These are phyloP conservation scores for Drosophila diplacantha DNA, from an alignment of 2,888 invertebrate genomes.

Conservation along the genomic window DNA sequence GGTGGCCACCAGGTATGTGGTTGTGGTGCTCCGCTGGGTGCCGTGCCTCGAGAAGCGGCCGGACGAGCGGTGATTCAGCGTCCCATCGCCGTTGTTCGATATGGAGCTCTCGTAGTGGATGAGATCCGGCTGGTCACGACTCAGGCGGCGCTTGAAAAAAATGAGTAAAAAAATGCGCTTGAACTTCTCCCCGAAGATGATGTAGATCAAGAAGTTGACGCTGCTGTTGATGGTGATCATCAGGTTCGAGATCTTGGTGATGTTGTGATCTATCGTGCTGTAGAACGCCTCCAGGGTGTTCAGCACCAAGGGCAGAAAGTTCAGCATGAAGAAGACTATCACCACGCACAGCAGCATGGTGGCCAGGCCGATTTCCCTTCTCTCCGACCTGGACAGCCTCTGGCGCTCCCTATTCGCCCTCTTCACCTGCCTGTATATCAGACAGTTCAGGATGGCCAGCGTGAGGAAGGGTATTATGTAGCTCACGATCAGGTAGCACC, in stretches of 20 bases:
- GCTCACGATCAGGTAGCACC: conserved; percentile 96
- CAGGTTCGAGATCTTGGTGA: conserved; percentile 91
- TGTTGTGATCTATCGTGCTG: conserved; percentile 82
- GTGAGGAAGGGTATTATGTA: conserved; percentile 94
- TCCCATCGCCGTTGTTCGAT: conserved; percentile 87
- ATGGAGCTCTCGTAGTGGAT: conserved; percentile 91
- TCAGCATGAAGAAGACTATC: conserved; percentile 95
- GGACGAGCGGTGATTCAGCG: conserved; percentile 80
- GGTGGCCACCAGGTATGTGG: conserved; percentile 67
- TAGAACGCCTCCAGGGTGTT: conserved; percentile 92
- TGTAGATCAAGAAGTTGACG: conserved; percentile 98
- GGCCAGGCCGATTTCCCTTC: conserved; percentile 94
- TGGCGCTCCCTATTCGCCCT: conserved; percentile 93
- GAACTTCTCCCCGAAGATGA: conserved; percentile 98
- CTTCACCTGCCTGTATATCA: conserved; percentile 93
- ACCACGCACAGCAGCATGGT: conserved; percentile 97
- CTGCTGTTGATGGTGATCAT: conserved; percentile 98
- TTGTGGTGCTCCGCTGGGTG: conserved; percentile 76
- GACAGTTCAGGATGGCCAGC: conserved; percentile 91
- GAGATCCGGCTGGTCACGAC: conserved; percentile 84
- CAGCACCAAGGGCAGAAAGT: conserved; percentile 90
- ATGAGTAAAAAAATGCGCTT: conserved; percentile 89
- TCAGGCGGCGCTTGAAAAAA: conserved; percentile 84
- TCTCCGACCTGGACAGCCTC: conserved; percentile 91
- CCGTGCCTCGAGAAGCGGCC: conserved; percentile 81